phyloP scores from a whole-genome alignment of 2,797 vertebrate species.

The Monodelphis domestica region DNA sequence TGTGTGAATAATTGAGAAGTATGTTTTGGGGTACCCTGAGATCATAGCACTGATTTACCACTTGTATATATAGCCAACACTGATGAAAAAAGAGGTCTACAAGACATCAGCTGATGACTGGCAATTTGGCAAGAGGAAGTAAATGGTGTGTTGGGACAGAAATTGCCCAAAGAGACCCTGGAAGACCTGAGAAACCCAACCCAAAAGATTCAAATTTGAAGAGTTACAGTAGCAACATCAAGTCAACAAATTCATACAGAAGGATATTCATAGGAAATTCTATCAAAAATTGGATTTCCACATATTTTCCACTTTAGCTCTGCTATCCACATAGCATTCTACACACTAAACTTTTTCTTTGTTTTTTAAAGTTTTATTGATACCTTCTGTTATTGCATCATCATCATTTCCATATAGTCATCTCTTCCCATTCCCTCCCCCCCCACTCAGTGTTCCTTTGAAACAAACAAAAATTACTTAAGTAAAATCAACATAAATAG shows the following conservation, averaged over 20 bases:
- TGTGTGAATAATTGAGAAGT: background rate
- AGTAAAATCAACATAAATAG: background rate
- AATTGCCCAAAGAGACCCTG: background rate
- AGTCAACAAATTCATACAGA: background rate
- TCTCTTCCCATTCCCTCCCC: background rate
- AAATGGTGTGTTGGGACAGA: background rate
- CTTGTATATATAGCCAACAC: background rate
- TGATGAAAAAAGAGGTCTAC: background rate
- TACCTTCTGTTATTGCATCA: background rate
- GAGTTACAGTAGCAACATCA: background rate
- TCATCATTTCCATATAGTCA: background rate
- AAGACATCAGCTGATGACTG: background rate
- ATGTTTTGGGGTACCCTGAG: background rate
- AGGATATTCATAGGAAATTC: background rate
- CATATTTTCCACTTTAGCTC: background rate
- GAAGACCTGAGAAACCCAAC: background rate
- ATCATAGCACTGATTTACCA: background rate
- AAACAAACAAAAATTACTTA: background rate
- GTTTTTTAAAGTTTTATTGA: background rate
- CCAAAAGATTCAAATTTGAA: background rate
- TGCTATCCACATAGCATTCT: background rate
- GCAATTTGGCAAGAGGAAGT: background rate
- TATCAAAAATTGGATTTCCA: background rate
- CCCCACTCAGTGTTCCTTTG: background rate
- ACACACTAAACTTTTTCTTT: background rate